phyloP scores from a whole-genome alignment of 2,797 vertebrate species.

The Muscicapa striata region DNA sequence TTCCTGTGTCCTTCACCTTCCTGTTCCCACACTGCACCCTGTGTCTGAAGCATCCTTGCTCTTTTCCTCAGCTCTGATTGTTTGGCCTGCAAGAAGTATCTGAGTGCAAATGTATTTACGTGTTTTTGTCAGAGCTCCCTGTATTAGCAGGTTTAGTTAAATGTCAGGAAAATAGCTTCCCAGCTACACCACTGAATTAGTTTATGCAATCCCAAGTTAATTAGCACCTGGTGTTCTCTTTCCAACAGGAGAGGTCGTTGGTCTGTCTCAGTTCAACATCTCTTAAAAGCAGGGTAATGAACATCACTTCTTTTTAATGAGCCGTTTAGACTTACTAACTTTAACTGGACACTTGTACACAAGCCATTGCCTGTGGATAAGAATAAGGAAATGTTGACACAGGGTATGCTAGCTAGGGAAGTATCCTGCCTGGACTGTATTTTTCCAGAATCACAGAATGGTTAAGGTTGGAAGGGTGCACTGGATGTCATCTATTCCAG shows the following conservation, averaged over 20 bases:
- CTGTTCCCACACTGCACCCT: slow-evolving; percentile 21
- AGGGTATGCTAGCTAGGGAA: neutral
- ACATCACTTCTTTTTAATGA: neutral
- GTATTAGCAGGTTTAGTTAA: neutral
- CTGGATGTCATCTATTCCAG: neutral
- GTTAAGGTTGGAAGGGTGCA: neutral
- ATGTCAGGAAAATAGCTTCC: neutral
- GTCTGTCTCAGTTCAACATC: neutral
- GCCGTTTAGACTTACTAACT: neutral
- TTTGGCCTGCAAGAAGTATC: neutral
- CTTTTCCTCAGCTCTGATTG: neutral
- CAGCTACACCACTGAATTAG: neutral
- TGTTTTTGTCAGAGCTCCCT: neutral
- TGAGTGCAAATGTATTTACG: neutral
- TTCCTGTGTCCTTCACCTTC: slow-evolving; percentile 45
- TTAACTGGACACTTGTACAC: neutral
- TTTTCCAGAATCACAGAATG: neutral
- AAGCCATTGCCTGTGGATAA: neutral
- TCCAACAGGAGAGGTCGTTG: neutral
- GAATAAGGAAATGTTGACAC: neutral
- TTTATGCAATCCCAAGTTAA: slow-evolving; percentile 20
- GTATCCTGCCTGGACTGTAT: neutral
- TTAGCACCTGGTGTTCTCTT: slow-evolving; percentile 6
- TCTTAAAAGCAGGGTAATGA: slow-evolving; percentile 18
- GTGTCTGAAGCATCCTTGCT: neutral